Conservation (phyloP, 2,888 invertebrate genomes). For the Tanaodytes sp. region DNA sequence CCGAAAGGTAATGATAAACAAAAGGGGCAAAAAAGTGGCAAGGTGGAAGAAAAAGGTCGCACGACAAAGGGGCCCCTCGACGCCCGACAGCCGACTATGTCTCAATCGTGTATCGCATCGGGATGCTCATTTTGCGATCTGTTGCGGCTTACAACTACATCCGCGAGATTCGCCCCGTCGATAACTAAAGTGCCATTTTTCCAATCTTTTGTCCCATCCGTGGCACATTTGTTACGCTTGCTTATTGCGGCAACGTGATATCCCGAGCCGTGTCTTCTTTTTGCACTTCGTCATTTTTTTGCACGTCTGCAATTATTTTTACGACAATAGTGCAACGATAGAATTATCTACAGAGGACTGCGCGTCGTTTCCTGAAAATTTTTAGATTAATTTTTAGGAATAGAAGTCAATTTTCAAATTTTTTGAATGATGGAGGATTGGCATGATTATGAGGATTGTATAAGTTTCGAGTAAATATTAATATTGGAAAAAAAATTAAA, state of each 20-base stretch:
- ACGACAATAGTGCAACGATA: constrained; percentile 26
- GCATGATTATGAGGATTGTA: too few species aligned
- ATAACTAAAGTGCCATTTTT: constrained; percentile 46
- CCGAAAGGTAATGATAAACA: constrained; percentile 1
- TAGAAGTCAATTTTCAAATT: too few species aligned
- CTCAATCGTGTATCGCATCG: constrained; percentile 56
- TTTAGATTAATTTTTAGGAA: too few species aligned
- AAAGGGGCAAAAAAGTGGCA: too few species aligned
- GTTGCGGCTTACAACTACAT: constrained; percentile 54
- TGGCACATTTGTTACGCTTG: constrained; percentile 28
- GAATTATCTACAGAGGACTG: constrained; percentile 14
- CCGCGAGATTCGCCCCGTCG: constrained; percentile 37
- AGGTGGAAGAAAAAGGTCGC: constrained; percentile 1
- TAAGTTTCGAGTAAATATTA: too few species aligned
- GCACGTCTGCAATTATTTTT: constrained; percentile 12
- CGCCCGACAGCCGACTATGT: constrained; percentile 49
- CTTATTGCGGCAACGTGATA: constrained; percentile 33
- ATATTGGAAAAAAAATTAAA: too few species aligned
- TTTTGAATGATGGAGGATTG: too few species aligned
- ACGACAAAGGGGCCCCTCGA: constrained; percentile 44
- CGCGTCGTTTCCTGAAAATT: not conserved
- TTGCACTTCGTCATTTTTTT: constrained; percentile 6
- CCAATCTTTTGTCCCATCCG: constrained; percentile 42
- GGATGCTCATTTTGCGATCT: constrained; percentile 53
- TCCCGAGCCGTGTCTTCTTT: constrained; percentile 1